phyloP scores from a whole-genome alignment of 2,113 vertebrate species.

The Patagioenas fasciata region DNA sequence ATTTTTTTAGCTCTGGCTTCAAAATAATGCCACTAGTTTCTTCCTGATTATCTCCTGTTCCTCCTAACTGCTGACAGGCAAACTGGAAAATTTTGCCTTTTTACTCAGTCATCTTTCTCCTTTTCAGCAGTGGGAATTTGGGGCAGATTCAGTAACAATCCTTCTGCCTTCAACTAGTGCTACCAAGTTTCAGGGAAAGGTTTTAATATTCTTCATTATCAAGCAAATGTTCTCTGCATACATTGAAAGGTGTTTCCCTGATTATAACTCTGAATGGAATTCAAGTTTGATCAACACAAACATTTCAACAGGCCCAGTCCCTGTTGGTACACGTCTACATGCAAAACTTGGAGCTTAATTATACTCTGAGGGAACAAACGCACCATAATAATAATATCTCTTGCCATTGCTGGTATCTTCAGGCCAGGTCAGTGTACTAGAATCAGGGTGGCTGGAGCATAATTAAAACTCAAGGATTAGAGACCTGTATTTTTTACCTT shows the following conservation, averaged over 20 bases:
- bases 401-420: neutral
- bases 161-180: neutral
- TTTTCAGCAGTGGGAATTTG: neutral
- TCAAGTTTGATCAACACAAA: neutral
- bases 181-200: neutral
- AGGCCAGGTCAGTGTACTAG: neutral
- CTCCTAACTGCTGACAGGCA: neutral
- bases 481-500: neutral
- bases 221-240: neutral
- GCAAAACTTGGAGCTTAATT: neutral
- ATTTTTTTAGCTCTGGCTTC: neutral
- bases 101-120: neutral
- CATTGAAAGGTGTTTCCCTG: neutral
- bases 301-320: neutral
- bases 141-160: neutral
- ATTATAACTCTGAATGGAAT: neutral
- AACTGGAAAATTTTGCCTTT: neutral
- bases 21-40: constrained; percentile 1
- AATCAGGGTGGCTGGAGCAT: neutral
- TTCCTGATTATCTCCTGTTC: constrained; percentile 19
- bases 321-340: neutral
- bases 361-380: neutral
- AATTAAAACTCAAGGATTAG: neutral
- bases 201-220: neutral
- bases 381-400: neutral